These are phyloP conservation scores for Pantelozetes paolii DNA, from an alignment of 2,888 invertebrate genomes.

Conservation along the genomic window DNA sequence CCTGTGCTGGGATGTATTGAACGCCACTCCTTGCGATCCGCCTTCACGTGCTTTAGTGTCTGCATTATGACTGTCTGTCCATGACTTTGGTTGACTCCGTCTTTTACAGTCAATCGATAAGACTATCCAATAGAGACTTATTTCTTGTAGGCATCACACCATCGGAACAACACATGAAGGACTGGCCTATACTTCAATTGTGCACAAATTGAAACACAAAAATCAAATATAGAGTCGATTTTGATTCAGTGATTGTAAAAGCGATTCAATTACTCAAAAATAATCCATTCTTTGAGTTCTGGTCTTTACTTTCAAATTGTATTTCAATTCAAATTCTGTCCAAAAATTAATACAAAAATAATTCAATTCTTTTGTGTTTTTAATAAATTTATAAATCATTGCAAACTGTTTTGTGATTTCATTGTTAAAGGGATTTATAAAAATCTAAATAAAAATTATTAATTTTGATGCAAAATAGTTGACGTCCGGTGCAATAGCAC, in stretches of 20 bases:
- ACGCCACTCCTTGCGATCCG: constrained; percentile 28
- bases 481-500: not conserved
- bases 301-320: not conserved
- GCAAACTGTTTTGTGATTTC: not conserved
- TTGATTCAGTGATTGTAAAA: not conserved
- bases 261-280: constrained; percentile 3
- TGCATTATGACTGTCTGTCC: constrained; percentile 10
- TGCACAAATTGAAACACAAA: constrained; percentile 8
- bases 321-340: not conserved
- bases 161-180: not conserved
- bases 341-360: not conserved
- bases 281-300: not conserved
- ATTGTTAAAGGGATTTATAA: not conserved
- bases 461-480: not conserved
- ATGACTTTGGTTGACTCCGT: constrained; percentile 34
- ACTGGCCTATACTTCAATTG: constrained; percentile 8
- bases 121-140: constrained; percentile 31
- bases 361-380: not conserved
- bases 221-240: constrained; percentile 33
- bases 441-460: not conserved
- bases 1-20: not conserved
- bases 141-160: constrained; percentile 3
- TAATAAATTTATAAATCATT: not conserved
- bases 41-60: constrained; percentile 26
- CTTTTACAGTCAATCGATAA: constrained; percentile 31